A percentile compares a stretch with the other conserved stretches of the same genome.
Conservation (phyloP, 1,140 invertebrate species). For the Bombyx mandarina region DNA sequence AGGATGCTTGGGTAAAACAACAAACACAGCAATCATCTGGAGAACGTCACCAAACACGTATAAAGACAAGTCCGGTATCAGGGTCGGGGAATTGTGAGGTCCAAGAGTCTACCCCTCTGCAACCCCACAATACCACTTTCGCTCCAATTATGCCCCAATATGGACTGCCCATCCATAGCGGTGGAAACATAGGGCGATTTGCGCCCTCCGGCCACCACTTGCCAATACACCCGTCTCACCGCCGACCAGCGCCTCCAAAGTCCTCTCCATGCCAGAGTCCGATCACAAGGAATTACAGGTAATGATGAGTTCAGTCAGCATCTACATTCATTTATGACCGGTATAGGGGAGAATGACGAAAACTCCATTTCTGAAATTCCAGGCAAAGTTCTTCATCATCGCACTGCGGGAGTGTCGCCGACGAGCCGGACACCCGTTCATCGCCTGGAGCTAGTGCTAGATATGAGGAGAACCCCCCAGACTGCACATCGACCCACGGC, state of each 20-base stretch:
- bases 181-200: slow-evolving; percentile 67
- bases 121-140: slow-evolving; percentile 59
- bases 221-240: slow-evolving; percentile 68
- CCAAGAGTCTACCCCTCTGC: slow-evolving; percentile 36
- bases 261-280: slow-evolving; percentile 74
- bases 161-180: slow-evolving; percentile 62
- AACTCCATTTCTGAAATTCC: slow-evolving; percentile 17
- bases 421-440: slow-evolving; percentile 67
- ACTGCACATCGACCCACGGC: slow-evolving; percentile 47
- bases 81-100: slow-evolving; percentile 49
- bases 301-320: background rate
- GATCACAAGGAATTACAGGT: slow-evolving; percentile 71
- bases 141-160: slow-evolving; percentile 68
- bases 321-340: too few species aligned
- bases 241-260: slow-evolving; percentile 69
- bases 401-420: slow-evolving; percentile 63
- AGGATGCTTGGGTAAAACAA: slow-evolving; percentile 62
- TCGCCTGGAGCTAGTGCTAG: slow-evolving; percentile 54
- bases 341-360: background rate
- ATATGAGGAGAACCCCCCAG: slow-evolving; percentile 52
- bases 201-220: slow-evolving; percentile 76
- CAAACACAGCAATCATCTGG: slow-evolving; percentile 46
- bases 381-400: slow-evolving; percentile 68
- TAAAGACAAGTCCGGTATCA: slow-evolving; percentile 61
- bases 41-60: slow-evolving; percentile 50